These are phyloP conservation scores for Sarotherodon lohbergeri DNA, from an alignment of 2,113 vertebrate genomes.

Conservation along the genomic window DNA sequence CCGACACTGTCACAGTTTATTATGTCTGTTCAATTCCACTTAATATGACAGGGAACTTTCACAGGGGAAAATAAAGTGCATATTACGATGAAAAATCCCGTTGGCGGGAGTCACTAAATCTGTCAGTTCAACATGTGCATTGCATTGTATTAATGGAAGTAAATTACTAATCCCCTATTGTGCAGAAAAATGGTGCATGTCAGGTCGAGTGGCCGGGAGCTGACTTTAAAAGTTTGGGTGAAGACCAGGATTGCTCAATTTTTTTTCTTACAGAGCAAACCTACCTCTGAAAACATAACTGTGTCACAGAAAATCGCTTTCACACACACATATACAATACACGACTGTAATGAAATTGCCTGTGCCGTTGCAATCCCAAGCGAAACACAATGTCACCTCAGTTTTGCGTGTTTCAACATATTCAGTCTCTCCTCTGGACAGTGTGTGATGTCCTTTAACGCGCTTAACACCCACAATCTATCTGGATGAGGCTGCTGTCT, in stretches of 20 bases:
- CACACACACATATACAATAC: not conserved
- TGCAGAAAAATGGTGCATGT: conserved; percentile 6
- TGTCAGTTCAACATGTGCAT: conserved; percentile 27
- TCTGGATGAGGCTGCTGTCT: conserved; percentile 55
- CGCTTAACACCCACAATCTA: conserved; percentile 42
- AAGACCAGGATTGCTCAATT: conserved; percentile 35
- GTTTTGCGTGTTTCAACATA: conserved; percentile 17
- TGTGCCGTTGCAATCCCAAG: not conserved
- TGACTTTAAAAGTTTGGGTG: conserved; percentile 2
- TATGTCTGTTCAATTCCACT: conserved; percentile 33
- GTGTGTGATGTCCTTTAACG: conserved; percentile 48
- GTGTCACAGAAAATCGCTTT: not conserved
- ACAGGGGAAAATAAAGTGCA: conserved; percentile 34
- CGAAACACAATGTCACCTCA: not conserved
- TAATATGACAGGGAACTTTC: conserved; percentile 50
- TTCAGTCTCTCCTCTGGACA: conserved; percentile 28
- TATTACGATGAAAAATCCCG: conserved; percentile 32
- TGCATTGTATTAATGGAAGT: conserved; percentile 31
- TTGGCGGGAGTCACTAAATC: conserved; percentile 39
- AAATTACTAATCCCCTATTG: conserved; percentile 44
- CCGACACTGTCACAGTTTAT: conserved; percentile 40
- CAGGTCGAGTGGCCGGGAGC: not conserved
- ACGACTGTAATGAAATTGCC: not conserved
- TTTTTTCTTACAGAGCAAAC: not conserved
- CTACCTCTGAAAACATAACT: not conserved